A percentile compares a stretch with the other conserved stretches of the same genome.
These are phyloP conservation scores for Corythucha ciliata DNA, from an alignment of 2,888 invertebrate genomes.

Conservation along the genomic window DNA sequence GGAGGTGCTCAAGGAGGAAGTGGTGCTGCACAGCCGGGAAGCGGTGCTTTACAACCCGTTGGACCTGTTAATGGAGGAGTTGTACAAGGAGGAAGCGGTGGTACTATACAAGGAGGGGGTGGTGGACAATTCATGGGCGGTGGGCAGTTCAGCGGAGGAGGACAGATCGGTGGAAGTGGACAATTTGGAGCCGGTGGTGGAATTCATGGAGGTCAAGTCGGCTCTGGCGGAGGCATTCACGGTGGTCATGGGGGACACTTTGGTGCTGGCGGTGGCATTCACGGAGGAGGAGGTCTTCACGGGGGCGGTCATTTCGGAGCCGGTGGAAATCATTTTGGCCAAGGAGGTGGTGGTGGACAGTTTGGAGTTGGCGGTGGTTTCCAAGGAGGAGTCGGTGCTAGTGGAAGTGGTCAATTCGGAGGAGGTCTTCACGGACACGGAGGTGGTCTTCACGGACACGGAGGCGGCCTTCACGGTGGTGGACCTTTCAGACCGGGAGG, in stretches of 20 bases:
- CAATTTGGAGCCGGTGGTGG: slow-evolving; percentile 21
- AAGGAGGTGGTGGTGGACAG: slow-evolving; percentile 5
- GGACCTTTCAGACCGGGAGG: slow-evolving; percentile 3
- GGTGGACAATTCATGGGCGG: slow-evolving; percentile 20
- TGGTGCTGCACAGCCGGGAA: no score
- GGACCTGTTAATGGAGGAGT: no score
- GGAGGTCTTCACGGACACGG: slow-evolving; percentile 12
- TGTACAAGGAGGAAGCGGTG: no score
- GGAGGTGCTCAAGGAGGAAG: slow-evolving; percentile 13
- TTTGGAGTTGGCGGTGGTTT: slow-evolving; percentile 6
- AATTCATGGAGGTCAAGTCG: slow-evolving; percentile 17
- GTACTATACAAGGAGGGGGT: neutral
- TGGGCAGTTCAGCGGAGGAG: slow-evolving; percentile 5
- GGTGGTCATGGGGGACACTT: slow-evolving; percentile 14
- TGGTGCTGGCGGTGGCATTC: slow-evolving; percentile 18
- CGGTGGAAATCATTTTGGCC: slow-evolving; percentile 9
- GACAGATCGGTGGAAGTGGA: slow-evolving; percentile 17
- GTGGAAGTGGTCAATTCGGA: slow-evolving; percentile 11
- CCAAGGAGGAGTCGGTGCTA: slow-evolving; percentile 10
- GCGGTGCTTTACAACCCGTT: no score
- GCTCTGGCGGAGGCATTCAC: neutral
- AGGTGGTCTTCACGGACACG: slow-evolving; percentile 5
- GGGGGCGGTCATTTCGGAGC: slow-evolving; percentile 10
- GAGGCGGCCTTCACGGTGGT: slow-evolving; percentile 6
- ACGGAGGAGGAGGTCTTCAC: slow-evolving; percentile 12